Evolutionary conservation across 2,113 vertebrate genomes (phyloP), one percentile per base, ranked within the genome.

Genomic region (Pseudonaja textilis): DNA sequence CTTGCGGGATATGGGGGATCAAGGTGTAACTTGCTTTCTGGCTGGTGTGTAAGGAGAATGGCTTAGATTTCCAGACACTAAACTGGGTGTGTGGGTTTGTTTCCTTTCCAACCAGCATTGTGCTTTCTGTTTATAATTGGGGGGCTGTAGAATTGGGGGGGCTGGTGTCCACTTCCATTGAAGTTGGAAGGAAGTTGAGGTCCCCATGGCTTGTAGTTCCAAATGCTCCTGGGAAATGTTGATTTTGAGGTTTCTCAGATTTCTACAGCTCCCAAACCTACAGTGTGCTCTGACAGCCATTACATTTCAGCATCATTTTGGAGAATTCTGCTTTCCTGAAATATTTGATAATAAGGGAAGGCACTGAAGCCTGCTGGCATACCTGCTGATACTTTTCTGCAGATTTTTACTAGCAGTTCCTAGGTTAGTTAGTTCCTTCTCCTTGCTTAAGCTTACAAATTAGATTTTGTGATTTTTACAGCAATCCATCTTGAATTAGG

Each of bases 21-120:
- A 94, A 97, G 94, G 96, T 54, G 50, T 97, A 97, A 97, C 97
- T 97, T 97, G 97, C 95, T 98, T 98, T 97, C 96, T 97, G 96
- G 97, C 97, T 98, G 97, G 97, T 93, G 91, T 95, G 85, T 92
- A 2, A 56, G 95, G 64, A 74, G 9, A 91, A 95, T 94, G 96
- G 95, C 93, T 89, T 93, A 96, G 95, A 93, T 94, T 93, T 94
- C 94, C 96, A 59, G 64, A 23, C 93, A 4, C 94, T 89, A 18
- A 94, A 69, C 87, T 89, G 25, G 54, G 56, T 61, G 42, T 42
- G 5, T 52, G 42, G 26, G 50, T 55, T 95, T 89, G 88, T 94
- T 94, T 91, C 89, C 55, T 85, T 94, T 93, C 86, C 91, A 90
- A 81, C 12, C 18, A 23, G 4, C 12, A 3, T 56, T 87, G 20